phyloP scores from a whole-genome alignment of 2,113 vertebrate genomes.

The Onychorhynchus coronatus region DNA sequence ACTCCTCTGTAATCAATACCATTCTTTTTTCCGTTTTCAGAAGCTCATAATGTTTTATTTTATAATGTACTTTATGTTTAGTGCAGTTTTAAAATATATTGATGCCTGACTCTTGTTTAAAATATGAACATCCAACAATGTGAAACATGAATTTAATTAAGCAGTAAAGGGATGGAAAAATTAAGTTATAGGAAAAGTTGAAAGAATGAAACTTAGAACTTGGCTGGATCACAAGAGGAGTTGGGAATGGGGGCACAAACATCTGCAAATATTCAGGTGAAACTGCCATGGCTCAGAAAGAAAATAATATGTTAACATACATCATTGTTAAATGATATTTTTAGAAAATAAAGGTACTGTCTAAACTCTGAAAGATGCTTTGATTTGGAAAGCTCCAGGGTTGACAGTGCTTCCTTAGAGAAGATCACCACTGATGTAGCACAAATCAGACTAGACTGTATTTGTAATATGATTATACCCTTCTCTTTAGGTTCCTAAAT shows the following conservation, averaged over 20 bases:
- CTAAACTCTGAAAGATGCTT: background rate
- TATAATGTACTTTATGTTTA: conserved; percentile 31
- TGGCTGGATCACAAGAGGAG: background rate
- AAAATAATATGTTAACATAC: background rate
- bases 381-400: background rate
- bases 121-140: background rate
- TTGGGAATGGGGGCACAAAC: background rate
- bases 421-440: background rate
- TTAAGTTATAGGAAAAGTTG: background rate
- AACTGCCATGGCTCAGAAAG: background rate
- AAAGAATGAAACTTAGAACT: background rate
- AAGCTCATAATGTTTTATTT: conserved; percentile 51
- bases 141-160: conserved; percentile 19
- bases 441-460: background rate
- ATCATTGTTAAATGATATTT: background rate
- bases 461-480: background rate
- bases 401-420: background rate
- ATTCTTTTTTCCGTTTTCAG: conserved; percentile 60
- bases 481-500: background rate
- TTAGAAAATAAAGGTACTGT: background rate
- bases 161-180: background rate
- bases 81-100: conserved; percentile 24
- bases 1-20: conserved; percentile 49
- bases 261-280: conserved; percentile 13
- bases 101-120: conserved; percentile 9